Evolutionary conservation across 2,113 vertebrate species (phyloP), one percentile per base, ranked within the genome.

Genomic region (Apistogramma diplotaenia): DNA sequence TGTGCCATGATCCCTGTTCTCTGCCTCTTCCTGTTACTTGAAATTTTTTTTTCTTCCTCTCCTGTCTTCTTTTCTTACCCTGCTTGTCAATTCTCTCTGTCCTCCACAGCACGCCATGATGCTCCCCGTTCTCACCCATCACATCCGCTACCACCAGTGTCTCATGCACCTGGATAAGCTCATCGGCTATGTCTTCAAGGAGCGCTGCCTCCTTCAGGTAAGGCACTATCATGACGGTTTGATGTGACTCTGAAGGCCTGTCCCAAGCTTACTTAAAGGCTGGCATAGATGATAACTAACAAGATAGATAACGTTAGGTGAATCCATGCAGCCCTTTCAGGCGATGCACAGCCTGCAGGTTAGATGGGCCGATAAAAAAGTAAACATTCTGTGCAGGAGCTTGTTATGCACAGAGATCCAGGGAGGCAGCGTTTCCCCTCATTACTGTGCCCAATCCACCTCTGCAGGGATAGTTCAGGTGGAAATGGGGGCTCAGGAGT

Each of bases 61-160:
- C 43, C 65, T 49, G 43, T n/a, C 65, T 70, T 70, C 43, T 25
- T 51, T 31, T 70, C 25, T 70, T 31, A 51, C 65, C 18, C 54
- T 27, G 57, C 73, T 76, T 77, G 15, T 43, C 54, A 51, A 46
- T 78, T 78, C 46, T 85, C 18, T 86, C 25, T 82, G 67, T 85
- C 67, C 21, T 80, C 87, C 78, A 57, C 91, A 99, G 98, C 98
- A 99, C 3, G 98, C 98, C 21, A 99, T 99, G 98, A 99, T 99
- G 98, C 95, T 99, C 57, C 98, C 98, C 0, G 98, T 99, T 51
- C 94, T 99, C 79, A 99, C 98, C n/a, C 98, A 99, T 90, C 98
- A 99, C 8, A 98, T 99, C 75, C 98, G 98, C n/a, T 99, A 99
- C 93, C 98, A 99, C 89, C 97, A 98, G 81, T 99, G 98, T 73